A percentile compares a stretch with the other conserved stretches of the same genome.
These are phyloP conservation scores for Drosophila insularis DNA, from an alignment of 1,140 invertebrate species.

Conservation along the genomic window DNA sequence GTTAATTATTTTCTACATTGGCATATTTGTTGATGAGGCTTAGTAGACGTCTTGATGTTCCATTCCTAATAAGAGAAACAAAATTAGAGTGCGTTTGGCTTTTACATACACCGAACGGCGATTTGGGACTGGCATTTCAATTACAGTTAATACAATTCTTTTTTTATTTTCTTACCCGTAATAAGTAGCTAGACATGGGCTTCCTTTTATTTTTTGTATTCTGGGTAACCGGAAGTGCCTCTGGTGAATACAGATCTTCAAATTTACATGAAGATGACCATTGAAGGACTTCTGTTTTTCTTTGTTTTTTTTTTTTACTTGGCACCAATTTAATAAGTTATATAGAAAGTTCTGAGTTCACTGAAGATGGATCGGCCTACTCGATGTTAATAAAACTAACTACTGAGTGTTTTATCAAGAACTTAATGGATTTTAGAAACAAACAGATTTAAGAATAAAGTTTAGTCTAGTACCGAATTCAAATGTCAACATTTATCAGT, in stretches of 20 bases:
- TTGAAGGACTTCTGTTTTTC: no score
- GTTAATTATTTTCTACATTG: constrained; percentile 65
- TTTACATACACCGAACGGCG: neutral
- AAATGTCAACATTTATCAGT: no score
- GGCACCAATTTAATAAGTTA: no score
- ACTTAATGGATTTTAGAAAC: no score
- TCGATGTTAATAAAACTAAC: no score
- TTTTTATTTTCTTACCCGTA: neutral
- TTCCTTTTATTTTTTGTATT: neutral
- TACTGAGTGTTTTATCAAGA: no score
- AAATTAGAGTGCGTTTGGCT: neutral
- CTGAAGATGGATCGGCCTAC: no score
- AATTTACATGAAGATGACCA: no score
- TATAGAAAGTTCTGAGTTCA: no score
- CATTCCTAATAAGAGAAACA: constrained; percentile 1
- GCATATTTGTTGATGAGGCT: constrained; percentile 57
- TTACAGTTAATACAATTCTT: constrained; percentile 7
- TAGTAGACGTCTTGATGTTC: neutral
- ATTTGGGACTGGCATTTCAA: constrained; percentile 6
- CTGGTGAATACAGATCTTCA: neutral
- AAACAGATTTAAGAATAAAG: no score
- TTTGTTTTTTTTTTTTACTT: no score
- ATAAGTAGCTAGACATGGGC: constrained; percentile 1
- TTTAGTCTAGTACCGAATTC: no score
- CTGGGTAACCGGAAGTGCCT: neutral